These are phyloP conservation scores for Bos taurus DNA, from an alignment of 2,113 vertebrate species.

Conservation along the genomic window DNA sequence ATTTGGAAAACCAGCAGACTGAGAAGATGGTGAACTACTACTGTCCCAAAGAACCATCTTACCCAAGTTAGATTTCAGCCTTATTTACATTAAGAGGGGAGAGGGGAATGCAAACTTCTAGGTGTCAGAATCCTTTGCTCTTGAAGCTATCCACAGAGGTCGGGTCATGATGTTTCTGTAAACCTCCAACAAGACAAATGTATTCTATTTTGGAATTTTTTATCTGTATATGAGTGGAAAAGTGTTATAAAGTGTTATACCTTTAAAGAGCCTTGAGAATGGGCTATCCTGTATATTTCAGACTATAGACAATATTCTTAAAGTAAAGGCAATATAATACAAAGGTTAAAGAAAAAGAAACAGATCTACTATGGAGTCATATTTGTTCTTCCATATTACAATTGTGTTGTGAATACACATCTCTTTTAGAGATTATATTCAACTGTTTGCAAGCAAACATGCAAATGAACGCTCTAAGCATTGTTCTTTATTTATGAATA, in stretches of 20 bases:
- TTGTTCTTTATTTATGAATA: constrained; percentile 32
- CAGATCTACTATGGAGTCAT: neutral
- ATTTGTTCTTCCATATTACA: neutral
- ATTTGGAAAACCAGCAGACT: neutral
- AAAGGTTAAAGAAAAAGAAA: neutral
- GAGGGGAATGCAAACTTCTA: neutral
- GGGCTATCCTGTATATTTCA: neutral
- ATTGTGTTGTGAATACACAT: neutral
- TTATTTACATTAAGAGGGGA: neutral
- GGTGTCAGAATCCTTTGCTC: neutral
- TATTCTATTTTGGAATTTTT: neutral
- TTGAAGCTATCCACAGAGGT: neutral
- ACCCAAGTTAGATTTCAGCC: neutral
- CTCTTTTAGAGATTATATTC: neutral
- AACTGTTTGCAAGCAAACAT: neutral
- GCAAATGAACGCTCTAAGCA: neutral
- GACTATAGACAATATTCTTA: neutral
- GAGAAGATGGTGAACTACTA: neutral
- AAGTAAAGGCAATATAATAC: neutral
- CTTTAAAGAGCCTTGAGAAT: neutral
- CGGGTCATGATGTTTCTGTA: neutral
- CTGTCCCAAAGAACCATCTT: neutral
- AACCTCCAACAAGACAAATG: neutral
- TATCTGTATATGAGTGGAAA: neutral
- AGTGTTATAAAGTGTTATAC: neutral